Conservation (phyloP, 2,888 invertebrate genomes). For the Acanthacorydalis orientalis region DNA sequence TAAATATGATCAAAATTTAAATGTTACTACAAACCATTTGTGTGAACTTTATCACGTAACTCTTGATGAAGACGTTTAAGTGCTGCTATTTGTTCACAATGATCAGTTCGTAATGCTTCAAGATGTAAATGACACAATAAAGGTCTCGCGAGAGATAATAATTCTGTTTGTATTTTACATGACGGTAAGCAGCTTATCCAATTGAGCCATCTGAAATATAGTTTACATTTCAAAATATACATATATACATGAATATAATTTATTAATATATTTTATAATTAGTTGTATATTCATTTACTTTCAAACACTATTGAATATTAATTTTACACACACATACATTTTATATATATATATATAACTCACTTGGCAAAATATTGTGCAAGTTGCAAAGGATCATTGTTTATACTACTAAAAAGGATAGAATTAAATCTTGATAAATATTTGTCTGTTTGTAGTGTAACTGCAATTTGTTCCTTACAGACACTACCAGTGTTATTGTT, state of each 20-base stretch:
- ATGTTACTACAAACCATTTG: not conserved
- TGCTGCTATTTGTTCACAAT: not conserved
- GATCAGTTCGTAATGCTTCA: slow-evolving; percentile 3
- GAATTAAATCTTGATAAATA: slow-evolving; percentile 60
- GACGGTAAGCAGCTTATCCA: slow-evolving; percentile 2
- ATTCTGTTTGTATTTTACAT: not conserved
- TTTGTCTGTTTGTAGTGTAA: slow-evolving; percentile 50
- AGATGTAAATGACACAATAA: slow-evolving; percentile 5
- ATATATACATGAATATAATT: not conserved
- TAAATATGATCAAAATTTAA: not conserved
- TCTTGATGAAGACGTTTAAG: not conserved
- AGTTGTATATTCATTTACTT: not conserved
- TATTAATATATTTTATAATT: not conserved
- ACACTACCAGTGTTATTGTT: slow-evolving; percentile 28
- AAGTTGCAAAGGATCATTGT: slow-evolving; percentile 53
- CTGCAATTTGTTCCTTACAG: slow-evolving; percentile 49
- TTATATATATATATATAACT: slow-evolving; percentile 9
- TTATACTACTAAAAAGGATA: slow-evolving; percentile 59
- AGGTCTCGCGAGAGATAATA: slow-evolving; percentile 2
- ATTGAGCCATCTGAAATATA: slow-evolving; percentile 5
- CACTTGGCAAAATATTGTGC: slow-evolving; percentile 59
- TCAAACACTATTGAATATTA: not conserved
- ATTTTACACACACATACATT: too few relatives aligned
- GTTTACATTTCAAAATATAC: not conserved
- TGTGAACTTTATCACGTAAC: not conserved